These are phyloP conservation scores for Wiebesia pumilae DNA, from an alignment of 1,140 invertebrate genomes.

Conservation along the genomic window DNA sequence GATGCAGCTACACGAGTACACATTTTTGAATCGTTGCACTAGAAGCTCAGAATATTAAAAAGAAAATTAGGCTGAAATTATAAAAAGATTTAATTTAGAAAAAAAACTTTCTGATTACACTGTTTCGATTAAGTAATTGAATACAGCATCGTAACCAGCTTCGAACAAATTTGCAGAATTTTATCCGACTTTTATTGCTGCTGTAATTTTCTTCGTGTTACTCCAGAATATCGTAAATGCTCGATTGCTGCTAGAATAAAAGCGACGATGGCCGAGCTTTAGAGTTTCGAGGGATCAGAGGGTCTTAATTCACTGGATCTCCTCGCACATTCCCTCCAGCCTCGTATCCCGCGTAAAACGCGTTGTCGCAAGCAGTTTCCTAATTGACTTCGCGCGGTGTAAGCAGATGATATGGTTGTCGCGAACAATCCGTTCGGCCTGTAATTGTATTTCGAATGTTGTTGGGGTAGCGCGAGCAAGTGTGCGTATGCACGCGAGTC, in stretches of 20 bases:
- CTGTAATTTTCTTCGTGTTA: not conserved
- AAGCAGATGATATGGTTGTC: constrained; percentile 52
- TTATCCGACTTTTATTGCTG: not conserved
- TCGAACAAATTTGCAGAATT: not conserved
- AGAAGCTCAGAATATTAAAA: too few species aligned
- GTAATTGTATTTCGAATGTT: constrained; percentile 51
- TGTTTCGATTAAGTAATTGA: too few species aligned
- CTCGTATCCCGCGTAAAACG: not conserved
- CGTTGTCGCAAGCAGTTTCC: constrained; percentile 27
- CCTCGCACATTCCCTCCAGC: not conserved
- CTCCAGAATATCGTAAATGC: too few species aligned
- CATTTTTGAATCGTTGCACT: too few species aligned
- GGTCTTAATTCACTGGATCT: not conserved
- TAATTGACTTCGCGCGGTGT: constrained; percentile 41
- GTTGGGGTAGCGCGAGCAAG: not conserved
- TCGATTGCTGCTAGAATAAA: not conserved
- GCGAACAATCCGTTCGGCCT: constrained; percentile 41
- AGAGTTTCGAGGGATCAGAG: not conserved
- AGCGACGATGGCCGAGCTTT: not conserved
- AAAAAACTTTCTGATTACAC: too few species aligned
- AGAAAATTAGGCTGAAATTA: too few species aligned
- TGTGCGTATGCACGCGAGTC: not conserved
- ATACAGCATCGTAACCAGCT: too few species aligned
- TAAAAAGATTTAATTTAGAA: too few species aligned
- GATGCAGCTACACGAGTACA: not conserved